Conservation (phyloP, 2,113 vertebrate species). For the Coryphaenoides rupestris region DNA sequence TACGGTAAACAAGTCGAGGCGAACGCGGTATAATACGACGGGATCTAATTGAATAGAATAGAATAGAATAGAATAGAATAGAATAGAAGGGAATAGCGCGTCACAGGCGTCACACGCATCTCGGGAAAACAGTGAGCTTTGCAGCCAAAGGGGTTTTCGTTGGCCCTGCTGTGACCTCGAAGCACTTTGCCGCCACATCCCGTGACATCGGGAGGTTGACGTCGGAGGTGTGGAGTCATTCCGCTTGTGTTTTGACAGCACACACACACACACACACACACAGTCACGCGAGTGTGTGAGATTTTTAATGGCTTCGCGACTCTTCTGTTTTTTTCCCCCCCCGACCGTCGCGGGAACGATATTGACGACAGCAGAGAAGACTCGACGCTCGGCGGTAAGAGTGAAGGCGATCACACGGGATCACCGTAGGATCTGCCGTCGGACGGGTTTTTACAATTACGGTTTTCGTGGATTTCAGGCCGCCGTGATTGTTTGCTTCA, state of each 20-base stretch:
- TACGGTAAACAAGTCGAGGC: too few relatives aligned
- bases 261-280: too few relatives aligned
- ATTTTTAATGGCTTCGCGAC: slow-evolving; percentile 71
- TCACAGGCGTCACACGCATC: too few relatives aligned
- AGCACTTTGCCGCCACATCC: too few relatives aligned
- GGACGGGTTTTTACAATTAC: slow-evolving; percentile 16
- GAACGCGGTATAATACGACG: background rate
- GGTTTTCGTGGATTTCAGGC: slow-evolving; percentile 38
- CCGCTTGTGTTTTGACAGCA: slow-evolving; percentile 77
- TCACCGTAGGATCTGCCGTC: slow-evolving; percentile 53
- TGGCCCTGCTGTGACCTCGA: slow-evolving; percentile 17
- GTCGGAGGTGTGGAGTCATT: slow-evolving; percentile 65
- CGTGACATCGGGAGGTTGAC: slow-evolving; percentile 57
- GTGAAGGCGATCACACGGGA: slow-evolving; percentile 76
- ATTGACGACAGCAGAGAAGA: slow-evolving; percentile 73
- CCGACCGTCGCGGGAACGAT: slow-evolving; percentile 75
- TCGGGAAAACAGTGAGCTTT: background rate
- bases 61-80: background rate
- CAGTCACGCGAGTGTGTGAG: too few relatives aligned
- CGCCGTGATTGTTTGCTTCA: slow-evolving; percentile 37
- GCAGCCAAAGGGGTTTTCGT: too few relatives aligned
- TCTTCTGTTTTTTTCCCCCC: slow-evolving; percentile 64
- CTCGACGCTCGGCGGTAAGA: slow-evolving; percentile 63
- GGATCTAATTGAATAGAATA: background rate
- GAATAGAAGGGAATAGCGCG: background rate